Evolutionary conservation across 2,113 vertebrate species (phyloP), one percentile per base, ranked within the genome.

Genomic region (Ceyx melanurus): DNA sequence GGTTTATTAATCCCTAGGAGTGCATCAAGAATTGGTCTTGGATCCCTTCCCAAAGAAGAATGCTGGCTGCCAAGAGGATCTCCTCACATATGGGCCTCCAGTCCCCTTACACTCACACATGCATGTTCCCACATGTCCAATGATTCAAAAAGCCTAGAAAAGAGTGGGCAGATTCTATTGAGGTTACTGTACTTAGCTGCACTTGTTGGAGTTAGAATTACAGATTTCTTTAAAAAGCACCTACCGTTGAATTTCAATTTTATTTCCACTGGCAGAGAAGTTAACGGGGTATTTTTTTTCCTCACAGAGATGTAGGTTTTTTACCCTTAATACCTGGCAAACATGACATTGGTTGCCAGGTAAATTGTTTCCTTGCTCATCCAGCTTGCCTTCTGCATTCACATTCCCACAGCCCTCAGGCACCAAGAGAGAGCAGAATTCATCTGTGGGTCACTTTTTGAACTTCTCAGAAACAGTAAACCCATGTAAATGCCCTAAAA

Each of bases 31-130:
- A 56, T 80, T 73, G 90, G 54, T 42, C 57, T 86, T 94, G 94
- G 90, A 95, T 94, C 33, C 56, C 45, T 95, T 95, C 89, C 94
- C 21, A 1, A 94, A 91, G 70, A 82, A 43, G 5, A 31, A 26
- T 74, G 15, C 37, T 83, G 93, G n/a, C 66, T 94, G 89, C 96
- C 93, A 93, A 92, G 58, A 95, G 76, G 60, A 93, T 90, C 90
- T 87, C 87, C 73, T 93, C 84, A 88, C 82, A 75, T 78, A 85
- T 79, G 78, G 76, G 83, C 72, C 86, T 88, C 48, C 61, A 65
- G 80, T 60, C 53, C 90, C 74, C 79, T 94, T 81, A 80, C 57
- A 89, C 54, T 90, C 84, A 68, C 86, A 92, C 92, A 86, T 58
- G 50, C 61, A 67, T 82, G 86, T 92, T 94, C 88, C 88, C 90